A percentile compares a stretch with the other conserved stretches of the same genome.
phyloP scores from a whole-genome alignment of 2,797 vertebrate genomes.

The Xyrichtys novacula region DNA sequence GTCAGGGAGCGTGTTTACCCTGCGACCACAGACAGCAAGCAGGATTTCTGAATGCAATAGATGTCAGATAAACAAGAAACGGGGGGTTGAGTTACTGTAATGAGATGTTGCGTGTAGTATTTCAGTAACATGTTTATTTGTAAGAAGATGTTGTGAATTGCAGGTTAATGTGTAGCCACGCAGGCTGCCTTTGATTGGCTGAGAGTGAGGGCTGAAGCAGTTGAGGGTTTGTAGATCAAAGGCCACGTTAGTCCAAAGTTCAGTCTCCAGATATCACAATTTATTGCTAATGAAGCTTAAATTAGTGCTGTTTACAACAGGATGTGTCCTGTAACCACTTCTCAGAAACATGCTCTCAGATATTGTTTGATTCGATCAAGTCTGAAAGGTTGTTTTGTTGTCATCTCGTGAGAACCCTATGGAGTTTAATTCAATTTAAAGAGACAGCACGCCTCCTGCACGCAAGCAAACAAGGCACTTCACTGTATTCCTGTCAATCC shows the following conservation, averaged over 20 bases:
- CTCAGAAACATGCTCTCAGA: background rate
- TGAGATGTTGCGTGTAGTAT: background rate
- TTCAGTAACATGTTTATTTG: background rate
- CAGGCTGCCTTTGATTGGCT: constrained; percentile 67
- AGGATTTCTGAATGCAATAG: background rate
- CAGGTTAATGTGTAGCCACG: constrained; percentile 77
- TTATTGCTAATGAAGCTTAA: background rate
- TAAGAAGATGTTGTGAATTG: constrained; percentile 30
- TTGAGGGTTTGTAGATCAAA: constrained; percentile 51
- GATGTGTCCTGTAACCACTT: background rate
- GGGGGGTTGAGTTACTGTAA: accelerated
- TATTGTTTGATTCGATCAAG: background rate
- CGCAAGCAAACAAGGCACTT: constrained; percentile 23
- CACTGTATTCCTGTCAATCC: constrained; percentile 47
- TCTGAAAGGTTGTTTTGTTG: constrained; percentile 24
- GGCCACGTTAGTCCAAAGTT: constrained; percentile 76
- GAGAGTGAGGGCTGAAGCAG: constrained; percentile 60
- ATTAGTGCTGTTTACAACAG: background rate
- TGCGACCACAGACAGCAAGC: constrained; percentile 25
- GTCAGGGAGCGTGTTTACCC: constrained; percentile 52
- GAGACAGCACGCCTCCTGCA: constrained; percentile 35
- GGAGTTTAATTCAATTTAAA: constrained; percentile 79
- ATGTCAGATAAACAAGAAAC: background rate
- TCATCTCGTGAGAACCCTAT: constrained; percentile 64
- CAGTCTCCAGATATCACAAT: constrained; percentile 37